phyloP scores from a whole-genome alignment of 2,888 invertebrate genomes.

The Endomychus coccineus region DNA sequence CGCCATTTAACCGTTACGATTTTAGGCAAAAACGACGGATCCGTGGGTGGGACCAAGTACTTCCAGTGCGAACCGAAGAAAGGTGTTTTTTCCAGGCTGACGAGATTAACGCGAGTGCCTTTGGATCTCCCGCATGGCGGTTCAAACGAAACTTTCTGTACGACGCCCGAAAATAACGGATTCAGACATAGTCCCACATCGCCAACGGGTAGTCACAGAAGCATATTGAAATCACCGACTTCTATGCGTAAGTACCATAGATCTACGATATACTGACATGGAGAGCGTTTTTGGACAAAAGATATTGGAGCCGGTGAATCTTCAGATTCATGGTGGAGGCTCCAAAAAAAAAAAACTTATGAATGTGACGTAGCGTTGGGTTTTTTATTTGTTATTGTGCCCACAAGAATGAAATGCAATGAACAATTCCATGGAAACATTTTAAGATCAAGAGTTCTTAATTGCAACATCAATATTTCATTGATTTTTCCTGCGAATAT shows the following conservation, averaged over 20 bases:
- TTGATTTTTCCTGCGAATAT: too few species aligned
- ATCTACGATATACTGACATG: neutral
- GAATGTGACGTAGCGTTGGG: too few species aligned
- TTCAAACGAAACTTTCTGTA: slow-evolving; percentile 34
- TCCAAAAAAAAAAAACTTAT: too few species aligned
- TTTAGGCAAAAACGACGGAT: slow-evolving; percentile 93
- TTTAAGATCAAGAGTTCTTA: too few species aligned
- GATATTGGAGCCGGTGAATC: too few species aligned
- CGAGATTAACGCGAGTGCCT: slow-evolving; percentile 71
- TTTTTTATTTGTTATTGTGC: too few species aligned
- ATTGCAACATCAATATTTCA: too few species aligned
- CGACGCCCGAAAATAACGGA: slow-evolving; percentile 34
- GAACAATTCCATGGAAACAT: too few species aligned
- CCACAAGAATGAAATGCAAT: too few species aligned
- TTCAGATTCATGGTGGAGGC: too few species aligned
- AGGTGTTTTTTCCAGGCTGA: slow-evolving; percentile 89
- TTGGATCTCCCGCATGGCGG: slow-evolving; percentile 48
- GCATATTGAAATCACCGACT: slow-evolving; percentile 28
- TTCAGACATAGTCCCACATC: slow-evolving; percentile 35
- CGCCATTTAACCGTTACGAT: neutral
- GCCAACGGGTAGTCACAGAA: slow-evolving; percentile 36
- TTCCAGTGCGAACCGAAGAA: slow-evolving; percentile 89
- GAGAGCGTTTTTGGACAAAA: neutral
- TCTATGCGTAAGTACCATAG: slow-evolving; percentile 10
- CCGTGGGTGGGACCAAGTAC: slow-evolving; percentile 84